These are phyloP conservation scores for Nymphalis polychloros DNA, from an alignment of 2,888 invertebrate genomes.

Conservation along the genomic window DNA sequence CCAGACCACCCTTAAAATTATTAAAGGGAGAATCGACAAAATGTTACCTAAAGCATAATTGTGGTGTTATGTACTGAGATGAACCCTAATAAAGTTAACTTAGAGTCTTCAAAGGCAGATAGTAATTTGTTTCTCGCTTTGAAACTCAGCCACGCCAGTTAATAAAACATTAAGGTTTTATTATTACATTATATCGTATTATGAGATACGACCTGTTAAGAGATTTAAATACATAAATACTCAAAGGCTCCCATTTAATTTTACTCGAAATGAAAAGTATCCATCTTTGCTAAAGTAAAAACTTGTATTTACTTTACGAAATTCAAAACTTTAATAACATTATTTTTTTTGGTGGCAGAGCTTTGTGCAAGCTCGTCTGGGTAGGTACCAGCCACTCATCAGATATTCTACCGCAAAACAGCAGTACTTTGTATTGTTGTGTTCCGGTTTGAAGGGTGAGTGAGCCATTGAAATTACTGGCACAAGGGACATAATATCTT, in stretches of 20 bases:
- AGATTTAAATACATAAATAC: background rate
- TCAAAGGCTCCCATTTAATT: background rate
- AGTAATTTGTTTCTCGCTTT: conserved; percentile 29
- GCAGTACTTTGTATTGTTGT: no score
- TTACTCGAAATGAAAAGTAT: background rate
- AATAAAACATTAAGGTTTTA: conserved; percentile 16
- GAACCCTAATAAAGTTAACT: conserved; percentile 30
- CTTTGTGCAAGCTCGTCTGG: no score
- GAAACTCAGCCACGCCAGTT: conserved; percentile 17
- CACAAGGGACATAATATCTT: no score
- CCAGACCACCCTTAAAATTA: conserved; percentile 45
- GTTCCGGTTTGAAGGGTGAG: no score
- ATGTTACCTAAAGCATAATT: conserved; percentile 23
- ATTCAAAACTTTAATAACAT: no score
- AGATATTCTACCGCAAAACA: no score
- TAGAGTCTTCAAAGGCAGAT: conserved; percentile 12
- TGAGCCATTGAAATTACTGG: no score
- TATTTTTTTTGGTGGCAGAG: no score
- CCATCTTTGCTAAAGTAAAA: no score
- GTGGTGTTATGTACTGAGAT: conserved; percentile 21
- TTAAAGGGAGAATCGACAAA: conserved; percentile 33
- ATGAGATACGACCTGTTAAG: background rate
- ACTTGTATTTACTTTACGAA: no score
- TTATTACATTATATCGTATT: conserved; percentile 9
- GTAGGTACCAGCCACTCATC: no score